These are phyloP conservation scores for Heteronetta atricapilla DNA, from an alignment of 2,113 vertebrate genomes.

Conservation along the genomic window DNA sequence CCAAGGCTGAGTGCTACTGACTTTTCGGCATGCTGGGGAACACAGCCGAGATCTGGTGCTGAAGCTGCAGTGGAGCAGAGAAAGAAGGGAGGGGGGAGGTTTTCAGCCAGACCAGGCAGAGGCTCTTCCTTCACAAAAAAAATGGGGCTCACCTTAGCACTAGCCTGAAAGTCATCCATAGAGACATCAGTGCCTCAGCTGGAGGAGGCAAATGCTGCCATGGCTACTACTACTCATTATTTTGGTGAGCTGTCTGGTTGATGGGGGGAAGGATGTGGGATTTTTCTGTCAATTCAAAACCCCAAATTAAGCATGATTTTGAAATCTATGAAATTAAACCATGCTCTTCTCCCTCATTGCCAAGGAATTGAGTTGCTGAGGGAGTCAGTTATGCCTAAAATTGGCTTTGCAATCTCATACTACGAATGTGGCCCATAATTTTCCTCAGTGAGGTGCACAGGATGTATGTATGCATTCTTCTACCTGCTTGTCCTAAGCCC, in stretches of 20 bases:
- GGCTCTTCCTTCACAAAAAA: neutral
- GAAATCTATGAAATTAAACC: neutral
- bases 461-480: neutral
- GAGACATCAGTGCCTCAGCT: neutral
- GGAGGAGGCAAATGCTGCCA: neutral
- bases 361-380: neutral
- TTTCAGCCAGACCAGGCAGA: neutral
- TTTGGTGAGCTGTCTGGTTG: neutral
- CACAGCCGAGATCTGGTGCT: neutral
- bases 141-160: neutral
- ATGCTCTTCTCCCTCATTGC: neutral
- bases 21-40: neutral
- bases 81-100: neutral
- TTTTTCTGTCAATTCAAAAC: neutral
- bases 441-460: neutral
- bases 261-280: neutral
- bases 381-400: neutral
- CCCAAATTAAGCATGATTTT: neutral
- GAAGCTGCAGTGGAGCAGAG: neutral
- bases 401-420: neutral
- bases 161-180: neutral
- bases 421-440: neutral
- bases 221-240: neutral
- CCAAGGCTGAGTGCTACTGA: neutral
- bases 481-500: neutral